Conservation (phyloP, 2,113 vertebrate species). For the mouse (Mus musculus) region GRCm39 chr1:68848001-68848500, state of each 20-base stretch:
- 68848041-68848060: neutral
- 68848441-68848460: neutral
- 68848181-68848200: neutral
- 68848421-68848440: neutral
- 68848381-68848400: slow-evolving; percentile 19
- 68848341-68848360: neutral
- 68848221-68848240: neutral
- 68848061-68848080: neutral
- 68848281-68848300: neutral
- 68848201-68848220: neutral
- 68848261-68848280: slow-evolving; percentile 9
- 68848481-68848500: neutral
- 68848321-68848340: neutral
- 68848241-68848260: neutral
- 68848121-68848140: neutral
- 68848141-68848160: neutral
- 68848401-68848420: neutral
- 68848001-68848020: neutral
- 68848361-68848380: neutral
- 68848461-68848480: neutral
- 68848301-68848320: neutral
- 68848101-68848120: neutral
- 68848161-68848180: neutral
- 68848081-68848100: neutral
- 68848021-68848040: neutral